Base-by-base conservation (phyloP, 2,888 invertebrate species). In the Leptothorax acervorum region DNA sequence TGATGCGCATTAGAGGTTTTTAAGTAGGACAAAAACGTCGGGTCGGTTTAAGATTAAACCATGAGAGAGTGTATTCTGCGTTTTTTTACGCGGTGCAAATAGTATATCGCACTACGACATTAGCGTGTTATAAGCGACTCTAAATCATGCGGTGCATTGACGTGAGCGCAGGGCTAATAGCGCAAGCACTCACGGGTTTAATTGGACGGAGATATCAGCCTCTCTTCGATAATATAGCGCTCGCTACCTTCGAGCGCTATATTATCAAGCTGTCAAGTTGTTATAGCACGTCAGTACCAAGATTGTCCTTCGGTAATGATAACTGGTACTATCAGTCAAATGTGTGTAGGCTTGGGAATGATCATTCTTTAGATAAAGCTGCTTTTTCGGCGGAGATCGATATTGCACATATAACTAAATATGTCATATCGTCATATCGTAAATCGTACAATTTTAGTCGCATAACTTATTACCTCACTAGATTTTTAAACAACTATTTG, bases 191-290 rank as follows among this genome's bases (percentile, higher is more conserved):
- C 60, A 73, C 79, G 60, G 73, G 73, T 48, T 81, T 81, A 81
- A 81, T 81, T 81, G 79, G 73, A 81, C 48, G 79, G 73, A 81
- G 79, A 81, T 81, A 79, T 79, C 79, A 62, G 79, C 39, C 35
- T 60, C 48, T 39, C 48, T 39, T 60, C 60, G 48, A 81, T 71
- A 79, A 71, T 62, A 73, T 62, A 73, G 71, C 73, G 48, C 70
- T 45, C 31, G 42, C 71, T 68, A 68, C 55, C 78, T 78, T 78
- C 48, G 48, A 51, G 9, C 48, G 23, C 28, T n/a, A 12, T 48
- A 60, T 73, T 48, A 60, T 73, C 79, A 39, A 73, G 73, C 28
- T 81, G 23, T n/a, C 42, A 45, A 12, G 23, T 23, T 23, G 23
- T 23, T 71, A 48, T 48, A 60, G 39, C 73, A 48, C 31, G 23